These are phyloP conservation scores for Elysia chlorotica DNA, from an alignment of 1,140 invertebrate genomes.

Conservation along the genomic window DNA sequence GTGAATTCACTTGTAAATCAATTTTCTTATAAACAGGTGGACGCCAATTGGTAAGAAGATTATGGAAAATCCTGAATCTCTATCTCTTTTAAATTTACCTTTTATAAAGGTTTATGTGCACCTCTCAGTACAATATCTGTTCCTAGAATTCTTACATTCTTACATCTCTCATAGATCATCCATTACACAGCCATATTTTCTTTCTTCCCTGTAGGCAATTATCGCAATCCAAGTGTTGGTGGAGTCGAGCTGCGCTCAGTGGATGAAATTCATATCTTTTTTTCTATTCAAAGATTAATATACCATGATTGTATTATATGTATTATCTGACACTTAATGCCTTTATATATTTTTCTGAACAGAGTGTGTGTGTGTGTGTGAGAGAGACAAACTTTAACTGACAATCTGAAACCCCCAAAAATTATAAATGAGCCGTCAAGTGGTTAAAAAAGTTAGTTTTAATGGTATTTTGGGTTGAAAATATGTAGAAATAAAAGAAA, in stretches of 20 bases:
- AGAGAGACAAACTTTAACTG: not conserved
- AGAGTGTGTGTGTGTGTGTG: not conserved
- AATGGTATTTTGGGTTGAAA: too few relatives aligned
- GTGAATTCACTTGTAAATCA: not conserved
- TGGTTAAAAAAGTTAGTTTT: too few relatives aligned
- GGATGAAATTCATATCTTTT: slow-evolving; percentile 43
- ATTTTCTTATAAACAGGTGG: not conserved
- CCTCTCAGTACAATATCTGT: not conserved
- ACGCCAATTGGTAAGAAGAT: not conserved
- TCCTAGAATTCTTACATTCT: not conserved
- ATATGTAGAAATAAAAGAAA: too few relatives aligned
- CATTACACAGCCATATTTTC: not conserved
- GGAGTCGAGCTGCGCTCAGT: slow-evolving; percentile 31
- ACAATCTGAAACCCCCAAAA: not conserved
- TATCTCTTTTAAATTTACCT: not conserved
- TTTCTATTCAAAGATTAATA: not conserved
- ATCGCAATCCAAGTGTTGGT: slow-evolving; percentile 19
- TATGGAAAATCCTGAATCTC: too few relatives aligned
- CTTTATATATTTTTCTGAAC: not conserved
- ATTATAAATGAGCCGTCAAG: not conserved
- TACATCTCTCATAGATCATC: not conserved
- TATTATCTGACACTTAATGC: not conserved
- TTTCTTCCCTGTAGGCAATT: too few relatives aligned
- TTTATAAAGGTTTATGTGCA: not conserved
- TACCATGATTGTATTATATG: not conserved